Evolutionary conservation across 2,888 invertebrate genomes (phyloP).

Genomic region (Schrankia costaestrigalis): DNA sequence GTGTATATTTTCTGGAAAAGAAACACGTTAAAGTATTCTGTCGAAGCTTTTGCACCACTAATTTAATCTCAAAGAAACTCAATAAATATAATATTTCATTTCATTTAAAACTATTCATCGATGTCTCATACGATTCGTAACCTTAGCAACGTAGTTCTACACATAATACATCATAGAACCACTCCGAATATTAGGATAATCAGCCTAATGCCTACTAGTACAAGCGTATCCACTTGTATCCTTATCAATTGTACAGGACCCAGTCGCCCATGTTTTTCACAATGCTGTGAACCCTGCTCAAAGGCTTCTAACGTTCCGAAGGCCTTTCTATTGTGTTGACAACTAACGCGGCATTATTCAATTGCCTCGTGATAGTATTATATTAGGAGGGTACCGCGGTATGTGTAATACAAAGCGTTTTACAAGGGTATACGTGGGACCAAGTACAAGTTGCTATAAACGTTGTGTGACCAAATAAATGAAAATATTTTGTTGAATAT

Average conservation of each 20-base stretch:
- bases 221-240: constrained; percentile 2
- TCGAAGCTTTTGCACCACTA: too few relatives aligned
- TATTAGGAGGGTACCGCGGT: constrained; percentile 28
- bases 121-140: too few relatives aligned
- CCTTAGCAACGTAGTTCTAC: too few relatives aligned
- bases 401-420: constrained; percentile 35
- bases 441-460: constrained; percentile 15
- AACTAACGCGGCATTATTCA: constrained; percentile 34
- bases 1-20: too few relatives aligned
- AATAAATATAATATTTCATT: too few relatives aligned
- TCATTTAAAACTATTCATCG: too few relatives aligned
- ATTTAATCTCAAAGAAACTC: too few relatives aligned
- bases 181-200: constrained; percentile 1
- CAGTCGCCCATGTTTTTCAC: constrained; percentile 25
- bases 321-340: constrained; percentile 32
- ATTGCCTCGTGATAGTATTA: constrained; percentile 29
- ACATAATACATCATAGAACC: neutral
- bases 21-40: too few relatives aligned
- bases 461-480: constrained; percentile 11
- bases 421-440: constrained; percentile 24
- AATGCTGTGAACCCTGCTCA: constrained; percentile 31
- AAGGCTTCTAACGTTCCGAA: constrained; percentile 7
- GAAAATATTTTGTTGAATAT: too few relatives aligned
- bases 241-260: constrained; percentile 2
- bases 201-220: neutral